Evolutionary conservation across 1,140 invertebrate species (phyloP).

Genomic region (Brachionus calyciflorus): DNA sequence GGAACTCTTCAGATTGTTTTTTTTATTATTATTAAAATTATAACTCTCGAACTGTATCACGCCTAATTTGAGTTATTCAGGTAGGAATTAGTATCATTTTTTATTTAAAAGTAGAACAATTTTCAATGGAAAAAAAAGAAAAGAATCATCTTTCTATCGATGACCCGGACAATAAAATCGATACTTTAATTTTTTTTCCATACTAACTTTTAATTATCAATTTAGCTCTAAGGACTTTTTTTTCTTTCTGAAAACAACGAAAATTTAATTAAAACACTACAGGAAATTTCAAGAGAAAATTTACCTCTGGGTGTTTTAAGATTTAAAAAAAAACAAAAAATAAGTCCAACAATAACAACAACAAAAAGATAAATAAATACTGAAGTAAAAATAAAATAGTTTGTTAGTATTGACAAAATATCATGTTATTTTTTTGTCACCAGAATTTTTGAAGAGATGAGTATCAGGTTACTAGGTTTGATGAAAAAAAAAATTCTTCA

Average conservation of each 20-base stretch:
- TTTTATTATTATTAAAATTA: not conserved
- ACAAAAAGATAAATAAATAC: conserved; percentile 19
- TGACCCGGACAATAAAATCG: conserved; percentile 21
- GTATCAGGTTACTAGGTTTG: no score
- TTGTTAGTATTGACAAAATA: conserved; percentile 29
- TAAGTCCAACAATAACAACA: not conserved
- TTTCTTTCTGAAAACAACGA: no score
- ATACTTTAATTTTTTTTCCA: not conserved
- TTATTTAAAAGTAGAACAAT: no score
- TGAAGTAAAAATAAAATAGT: not conserved
- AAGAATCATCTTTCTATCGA: not conserved
- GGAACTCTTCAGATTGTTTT: not conserved
- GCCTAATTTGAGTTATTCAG: not conserved
- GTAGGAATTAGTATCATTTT: conserved; percentile 21
- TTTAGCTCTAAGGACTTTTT: not conserved
- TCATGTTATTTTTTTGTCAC: conserved; percentile 25
- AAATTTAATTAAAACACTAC: conserved; percentile 43
- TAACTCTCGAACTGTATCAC: conserved; percentile 5
- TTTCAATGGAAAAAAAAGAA: not conserved
- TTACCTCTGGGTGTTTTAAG: conserved; percentile 17
- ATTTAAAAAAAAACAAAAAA: not conserved
- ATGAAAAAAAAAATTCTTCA: no score
- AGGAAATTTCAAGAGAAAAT: not conserved
- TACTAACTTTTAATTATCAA: not conserved
- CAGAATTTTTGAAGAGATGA: not conserved